These are phyloP conservation scores for Acrobasis suavella DNA, from an alignment of 2,888 invertebrate species.

Conservation along the genomic window DNA sequence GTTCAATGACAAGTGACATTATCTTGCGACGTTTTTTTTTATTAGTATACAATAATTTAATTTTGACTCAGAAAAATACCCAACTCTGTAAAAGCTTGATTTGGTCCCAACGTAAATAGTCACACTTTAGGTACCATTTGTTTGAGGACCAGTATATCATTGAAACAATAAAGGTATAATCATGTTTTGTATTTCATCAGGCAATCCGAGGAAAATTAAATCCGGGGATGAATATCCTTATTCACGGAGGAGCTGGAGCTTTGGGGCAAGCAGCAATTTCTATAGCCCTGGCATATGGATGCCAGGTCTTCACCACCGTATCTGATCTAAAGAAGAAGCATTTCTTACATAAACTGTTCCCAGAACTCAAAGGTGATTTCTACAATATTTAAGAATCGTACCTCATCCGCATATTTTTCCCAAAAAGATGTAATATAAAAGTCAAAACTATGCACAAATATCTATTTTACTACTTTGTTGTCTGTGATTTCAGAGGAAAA, in stretches of 20 bases:
- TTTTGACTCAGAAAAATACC: no score
- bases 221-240: slow-evolving; percentile 38
- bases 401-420: no score
- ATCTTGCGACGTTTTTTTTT: no score
- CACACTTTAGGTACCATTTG: no score
- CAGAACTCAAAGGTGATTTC: slow-evolving; percentile 48
- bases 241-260: slow-evolving; percentile 62
- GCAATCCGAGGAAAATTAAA: slow-evolving; percentile 34
- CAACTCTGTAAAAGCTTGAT: no score
- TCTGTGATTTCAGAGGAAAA: slow-evolving; percentile 46
- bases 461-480: neutral
- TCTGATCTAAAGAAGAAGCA: slow-evolving; percentile 55
- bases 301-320: slow-evolving; percentile 59
- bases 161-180: no score
- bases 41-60: no score
- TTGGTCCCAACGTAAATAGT: no score
- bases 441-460: no score
- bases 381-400: no score
- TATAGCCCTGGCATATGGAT: slow-evolving; percentile 49
- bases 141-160: no score
- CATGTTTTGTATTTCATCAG: slow-evolving; percentile 32
- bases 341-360: slow-evolving; percentile 57
- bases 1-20: no score
- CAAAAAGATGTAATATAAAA: neutral
- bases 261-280: slow-evolving; percentile 61